Evolutionary conservation across 2,797 vertebrate species (phyloP).

Genomic region (Ctenopoma kingsleyae): DNA sequence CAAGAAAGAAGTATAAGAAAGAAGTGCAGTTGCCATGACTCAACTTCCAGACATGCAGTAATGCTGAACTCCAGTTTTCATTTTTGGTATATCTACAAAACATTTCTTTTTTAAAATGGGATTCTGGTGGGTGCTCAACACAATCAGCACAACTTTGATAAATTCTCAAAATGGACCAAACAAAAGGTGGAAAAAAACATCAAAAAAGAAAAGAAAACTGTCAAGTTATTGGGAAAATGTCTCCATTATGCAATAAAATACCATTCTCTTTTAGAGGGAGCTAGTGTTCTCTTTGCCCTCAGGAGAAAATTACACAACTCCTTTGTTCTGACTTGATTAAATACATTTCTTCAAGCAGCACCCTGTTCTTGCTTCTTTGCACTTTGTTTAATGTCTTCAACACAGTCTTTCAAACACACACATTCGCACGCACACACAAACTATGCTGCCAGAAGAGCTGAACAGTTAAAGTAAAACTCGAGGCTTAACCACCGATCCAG

Average conservation of each 20-base stretch:
- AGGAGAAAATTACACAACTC: constrained; percentile 74
- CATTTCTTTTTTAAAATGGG: constrained; percentile 25
- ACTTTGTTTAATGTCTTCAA: constrained; percentile 71
- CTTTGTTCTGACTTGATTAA: constrained; percentile 82
- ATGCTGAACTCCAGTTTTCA: background rate
- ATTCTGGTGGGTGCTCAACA: constrained; percentile 22
- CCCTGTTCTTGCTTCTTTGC: constrained; percentile 68
- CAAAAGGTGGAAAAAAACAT: background rate
- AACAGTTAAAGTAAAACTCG: constrained; percentile 78
- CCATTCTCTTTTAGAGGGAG: constrained; percentile 45
- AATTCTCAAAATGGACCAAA: constrained; percentile 21
- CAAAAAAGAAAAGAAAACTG: constrained; percentile 25
- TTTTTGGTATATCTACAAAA: constrained; percentile 22
- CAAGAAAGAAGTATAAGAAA: no score
- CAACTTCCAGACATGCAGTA: no score
- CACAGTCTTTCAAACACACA: constrained; percentile 51
- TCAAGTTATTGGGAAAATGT: constrained; percentile 46
- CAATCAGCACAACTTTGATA: constrained; percentile 29
- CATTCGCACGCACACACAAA: constrained; percentile 40
- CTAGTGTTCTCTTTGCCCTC: constrained; percentile 61
- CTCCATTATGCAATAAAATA: constrained; percentile 51
- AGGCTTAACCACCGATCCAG: constrained; percentile 81
- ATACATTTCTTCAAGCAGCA: constrained; percentile 73
- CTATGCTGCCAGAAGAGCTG: constrained; percentile 65
- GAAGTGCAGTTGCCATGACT: no score